Evolutionary conservation across 1,140 invertebrate genomes (phyloP).

Genomic region (Mylabris phalerata): DNA sequence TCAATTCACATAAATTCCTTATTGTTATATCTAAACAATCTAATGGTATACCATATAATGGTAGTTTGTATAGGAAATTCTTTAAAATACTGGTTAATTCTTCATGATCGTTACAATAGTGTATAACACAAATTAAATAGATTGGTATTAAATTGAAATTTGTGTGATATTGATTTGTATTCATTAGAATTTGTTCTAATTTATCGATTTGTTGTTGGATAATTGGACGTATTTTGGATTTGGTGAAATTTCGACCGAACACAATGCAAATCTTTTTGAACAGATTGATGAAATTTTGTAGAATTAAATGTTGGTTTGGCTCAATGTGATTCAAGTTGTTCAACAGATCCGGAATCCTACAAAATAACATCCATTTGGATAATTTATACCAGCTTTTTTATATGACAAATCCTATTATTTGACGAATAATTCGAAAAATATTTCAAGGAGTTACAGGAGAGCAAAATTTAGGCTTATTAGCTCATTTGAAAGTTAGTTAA

Average conservation of each 20-base stretch:
- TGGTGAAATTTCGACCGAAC: constrained; percentile 46
- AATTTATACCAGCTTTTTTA: no score
- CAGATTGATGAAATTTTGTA: constrained; percentile 42
- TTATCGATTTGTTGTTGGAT: constrained; percentile 46
- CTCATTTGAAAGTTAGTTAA: no score
- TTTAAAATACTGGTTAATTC: constrained; percentile 47
- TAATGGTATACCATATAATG: constrained; percentile 48
- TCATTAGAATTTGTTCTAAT: constrained; percentile 40
- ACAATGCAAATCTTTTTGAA: constrained; percentile 45
- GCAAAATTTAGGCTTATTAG: no score
- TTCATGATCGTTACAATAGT: constrained; percentile 36
- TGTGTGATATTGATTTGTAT: constrained; percentile 40
- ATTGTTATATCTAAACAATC: constrained; percentile 49
- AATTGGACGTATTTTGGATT: constrained; percentile 46
- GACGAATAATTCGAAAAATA: no score
- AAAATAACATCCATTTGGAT: not conserved
- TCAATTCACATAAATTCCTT: constrained; percentile 42
- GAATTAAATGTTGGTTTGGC: constrained; percentile 35
- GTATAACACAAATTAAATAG: constrained; percentile 48
- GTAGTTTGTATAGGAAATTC: constrained; percentile 48
- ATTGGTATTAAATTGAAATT: constrained; percentile 50
- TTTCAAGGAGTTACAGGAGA: no score
- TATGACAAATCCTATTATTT: no score
- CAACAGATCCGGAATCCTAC: constrained; percentile 43
- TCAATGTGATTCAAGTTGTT: constrained; percentile 40